phyloP scores from a whole-genome alignment of 2,113 vertebrate species.

The Chauna torquata region DNA sequence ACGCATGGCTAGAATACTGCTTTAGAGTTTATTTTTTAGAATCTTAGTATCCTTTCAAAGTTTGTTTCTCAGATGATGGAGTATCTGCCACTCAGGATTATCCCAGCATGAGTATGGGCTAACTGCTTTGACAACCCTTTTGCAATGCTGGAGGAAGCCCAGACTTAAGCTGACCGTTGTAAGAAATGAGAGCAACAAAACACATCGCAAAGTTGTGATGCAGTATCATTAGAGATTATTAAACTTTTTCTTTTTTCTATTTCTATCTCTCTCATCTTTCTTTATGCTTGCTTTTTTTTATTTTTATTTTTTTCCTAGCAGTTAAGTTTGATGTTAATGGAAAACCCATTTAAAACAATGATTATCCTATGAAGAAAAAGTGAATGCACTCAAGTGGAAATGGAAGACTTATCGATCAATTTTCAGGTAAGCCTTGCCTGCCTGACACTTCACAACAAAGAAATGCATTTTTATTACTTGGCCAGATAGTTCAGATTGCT shows the following conservation, averaged over 20 bases:
- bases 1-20: not conserved
- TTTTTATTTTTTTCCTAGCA: slow-evolving; percentile 42
- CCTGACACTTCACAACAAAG: slow-evolving; percentile 60
- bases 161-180: not conserved
- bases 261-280: slow-evolving; percentile 14
- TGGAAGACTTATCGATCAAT: slow-evolving; percentile 70
- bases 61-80: not conserved
- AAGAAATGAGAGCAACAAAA: not conserved
- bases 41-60: not conserved
- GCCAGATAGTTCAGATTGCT: slow-evolving; percentile 74
- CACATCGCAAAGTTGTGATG: not conserved
- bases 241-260: not conserved
- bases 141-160: not conserved
- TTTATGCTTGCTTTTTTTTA: slow-evolving; percentile 46
- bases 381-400: slow-evolving; percentile 64
- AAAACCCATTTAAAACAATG: slow-evolving; percentile 64
- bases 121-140: not conserved
- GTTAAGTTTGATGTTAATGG: slow-evolving; percentile 69
- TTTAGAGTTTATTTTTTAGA: not conserved
- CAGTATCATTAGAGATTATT: not conserved
- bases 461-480: slow-evolving; percentile 76
- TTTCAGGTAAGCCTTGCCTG: slow-evolving; percentile 67
- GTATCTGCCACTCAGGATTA: not conserved
- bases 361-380: slow-evolving; percentile 64
- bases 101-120: not conserved